Conservation (phyloP, 2,888 invertebrate species). For the Dexiosoma caninum region DNA sequence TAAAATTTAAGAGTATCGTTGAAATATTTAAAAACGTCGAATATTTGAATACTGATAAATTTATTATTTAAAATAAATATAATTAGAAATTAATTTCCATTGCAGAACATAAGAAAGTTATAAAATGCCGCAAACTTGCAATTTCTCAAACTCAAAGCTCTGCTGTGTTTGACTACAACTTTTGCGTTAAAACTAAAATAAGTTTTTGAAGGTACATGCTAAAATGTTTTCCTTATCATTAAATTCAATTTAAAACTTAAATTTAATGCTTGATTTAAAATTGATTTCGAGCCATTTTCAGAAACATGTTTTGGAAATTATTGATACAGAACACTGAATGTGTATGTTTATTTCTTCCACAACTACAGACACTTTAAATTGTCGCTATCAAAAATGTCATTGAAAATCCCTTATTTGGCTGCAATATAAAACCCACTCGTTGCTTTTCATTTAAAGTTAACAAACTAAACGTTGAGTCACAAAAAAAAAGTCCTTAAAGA, state of each 20-base stretch:
- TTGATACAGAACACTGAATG: constrained; percentile 27
- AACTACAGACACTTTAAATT: background rate
- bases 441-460: background rate
- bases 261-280: constrained; percentile 30
- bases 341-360: background rate
- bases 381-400: constrained; percentile 33
- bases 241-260: constrained; percentile 30
- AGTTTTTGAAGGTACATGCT: constrained; percentile 4
- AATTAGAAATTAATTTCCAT: too few species aligned
- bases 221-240: constrained; percentile 23
- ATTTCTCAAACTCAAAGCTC: too few species aligned
- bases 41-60: too few species aligned
- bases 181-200: too few species aligned
- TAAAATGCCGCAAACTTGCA: too few species aligned
- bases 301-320: constrained; percentile 45
- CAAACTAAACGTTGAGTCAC: background rate
- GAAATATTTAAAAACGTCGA: too few species aligned
- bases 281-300: constrained; percentile 33
- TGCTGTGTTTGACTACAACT: too few species aligned
- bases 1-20: too few species aligned
- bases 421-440: constrained; percentile 34
- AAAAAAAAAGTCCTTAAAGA: constrained; percentile 4
- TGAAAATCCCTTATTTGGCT: constrained; percentile 34
- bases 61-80: too few species aligned
- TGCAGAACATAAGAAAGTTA: too few species aligned